Conservation (phyloP, 2,797 vertebrate genomes). For the Pelobates cultripes region DNA sequence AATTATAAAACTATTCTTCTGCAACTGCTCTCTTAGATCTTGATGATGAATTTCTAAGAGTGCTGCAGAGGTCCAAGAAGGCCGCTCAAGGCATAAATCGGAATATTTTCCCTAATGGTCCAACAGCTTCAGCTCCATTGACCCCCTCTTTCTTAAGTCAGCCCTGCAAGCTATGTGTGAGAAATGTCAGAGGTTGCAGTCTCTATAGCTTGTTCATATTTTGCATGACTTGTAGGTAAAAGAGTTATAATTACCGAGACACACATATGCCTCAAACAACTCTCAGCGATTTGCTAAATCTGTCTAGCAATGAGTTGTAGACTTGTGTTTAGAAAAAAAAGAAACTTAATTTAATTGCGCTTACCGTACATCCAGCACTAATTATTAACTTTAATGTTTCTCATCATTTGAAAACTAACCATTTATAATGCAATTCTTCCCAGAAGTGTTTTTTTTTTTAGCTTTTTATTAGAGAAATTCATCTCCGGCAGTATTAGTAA, state of each 20-base stretch:
- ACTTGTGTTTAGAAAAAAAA: background rate
- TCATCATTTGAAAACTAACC: conserved; percentile 11
- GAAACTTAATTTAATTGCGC: conserved; percentile 20
- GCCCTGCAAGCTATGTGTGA: background rate
- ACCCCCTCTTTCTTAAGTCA: background rate
- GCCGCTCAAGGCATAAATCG: too few species aligned
- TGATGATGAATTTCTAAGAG: too few species aligned
- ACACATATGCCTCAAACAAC: background rate
- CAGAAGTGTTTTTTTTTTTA: conserved; percentile 15
- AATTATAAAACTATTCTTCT: too few species aligned
- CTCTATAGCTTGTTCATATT: background rate
- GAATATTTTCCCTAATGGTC: background rate
- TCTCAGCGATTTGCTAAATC: conserved; percentile 3
- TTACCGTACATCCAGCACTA: conserved; percentile 16
- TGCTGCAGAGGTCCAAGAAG: too few species aligned
- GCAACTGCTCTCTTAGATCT: too few species aligned
- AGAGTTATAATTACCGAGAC: conserved; percentile 5
- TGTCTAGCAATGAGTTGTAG: conserved; percentile 12
- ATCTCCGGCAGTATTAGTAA: conserved; percentile 22
- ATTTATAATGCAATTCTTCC: conserved; percentile 13
- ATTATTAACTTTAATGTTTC: conserved; percentile 7
- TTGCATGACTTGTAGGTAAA: background rate
- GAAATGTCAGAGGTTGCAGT: background rate
- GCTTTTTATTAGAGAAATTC: conserved; percentile 36
- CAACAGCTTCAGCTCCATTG: background rate